These are phyloP conservation scores for Plodia interpunctella DNA, from an alignment of 1,140 invertebrate species.

Conservation along the genomic window DNA sequence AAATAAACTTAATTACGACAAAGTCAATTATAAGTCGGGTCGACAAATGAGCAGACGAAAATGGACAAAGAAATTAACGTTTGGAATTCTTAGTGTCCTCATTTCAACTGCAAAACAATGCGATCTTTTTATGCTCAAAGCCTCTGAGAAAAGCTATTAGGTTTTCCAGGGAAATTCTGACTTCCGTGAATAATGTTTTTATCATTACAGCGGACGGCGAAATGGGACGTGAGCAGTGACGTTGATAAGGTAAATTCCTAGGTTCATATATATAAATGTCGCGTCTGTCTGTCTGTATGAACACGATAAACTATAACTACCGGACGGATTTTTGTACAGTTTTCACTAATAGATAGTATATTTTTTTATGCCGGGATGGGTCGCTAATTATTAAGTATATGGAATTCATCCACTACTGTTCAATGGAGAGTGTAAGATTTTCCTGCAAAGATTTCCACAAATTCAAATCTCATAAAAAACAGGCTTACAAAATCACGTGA, in stretches of 20 bases:
- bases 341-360: too few relatives aligned
- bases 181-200: constrained; percentile 11
- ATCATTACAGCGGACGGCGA: constrained; percentile 42
- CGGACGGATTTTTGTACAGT: too few relatives aligned
- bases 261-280: not conserved
- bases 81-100: not conserved
- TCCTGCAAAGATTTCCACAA: too few relatives aligned
- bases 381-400: too few relatives aligned
- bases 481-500: too few relatives aligned
- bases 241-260: constrained; percentile 37
- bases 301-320: too few relatives aligned
- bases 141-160: not conserved
- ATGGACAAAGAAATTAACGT: not conserved
- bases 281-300: too few relatives aligned
- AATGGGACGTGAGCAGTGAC: constrained; percentile 55
- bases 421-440: too few relatives aligned
- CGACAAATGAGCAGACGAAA: not conserved
- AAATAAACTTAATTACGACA: too few relatives aligned
- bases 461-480: too few relatives aligned
- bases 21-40: not conserved
- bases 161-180: not conserved
- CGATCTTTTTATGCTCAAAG: not conserved
- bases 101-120: not conserved
- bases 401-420: too few relatives aligned
- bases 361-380: too few relatives aligned